Evolutionary conservation across 2,113 vertebrate species (phyloP), one percentile per base, ranked within the genome.

Genomic region (Anguilla japonica): DNA sequence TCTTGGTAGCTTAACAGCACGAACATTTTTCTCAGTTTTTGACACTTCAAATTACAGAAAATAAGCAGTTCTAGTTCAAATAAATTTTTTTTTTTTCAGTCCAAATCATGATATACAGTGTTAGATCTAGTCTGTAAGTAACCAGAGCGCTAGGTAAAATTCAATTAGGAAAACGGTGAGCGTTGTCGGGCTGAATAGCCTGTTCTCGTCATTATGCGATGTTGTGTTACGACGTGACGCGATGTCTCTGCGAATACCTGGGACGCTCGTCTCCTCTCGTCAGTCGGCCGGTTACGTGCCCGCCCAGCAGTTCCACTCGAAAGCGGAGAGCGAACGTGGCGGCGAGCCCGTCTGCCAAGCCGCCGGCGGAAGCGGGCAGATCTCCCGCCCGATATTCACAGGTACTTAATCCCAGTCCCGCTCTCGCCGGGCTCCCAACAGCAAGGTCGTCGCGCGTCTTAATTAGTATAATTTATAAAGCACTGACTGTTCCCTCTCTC

Each of bases 401-500:
- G 88, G 60, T 87, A 91, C 82, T 92, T 93, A 92, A 94, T 93
- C 89, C 92, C 89, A 50, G 81, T 90, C 85, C 85, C 90, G 11
- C 91, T 92, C 91, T 90, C 93, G 91, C 89, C 92, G 84, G 90
- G 75, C 60, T 34, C 90, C 87, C 92, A 94, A 67, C 18, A 91
- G 84, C 90, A 93, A 94, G 91, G 89, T 93, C 90, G 91, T 83
- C 93, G 91, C 89, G 91, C 89, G 87, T 89, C 79, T 89, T 94
- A 92, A 94, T 89, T 92, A 92, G 92, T 84, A 93, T 89, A 87
- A 90, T 82, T 91, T 94, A 85, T 88, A 94, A 93, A 89, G 85
- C 60, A 85, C 91, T 87, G 79, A 89, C n/a, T 89, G 91, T 93
- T 92, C 89, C n/a, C 57, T 56, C 53, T 18, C 18, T 53, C 20